These are phyloP conservation scores for Forbesichthys agassizii DNA, from an alignment of 2,113 vertebrate genomes.

Conservation along the genomic window DNA sequence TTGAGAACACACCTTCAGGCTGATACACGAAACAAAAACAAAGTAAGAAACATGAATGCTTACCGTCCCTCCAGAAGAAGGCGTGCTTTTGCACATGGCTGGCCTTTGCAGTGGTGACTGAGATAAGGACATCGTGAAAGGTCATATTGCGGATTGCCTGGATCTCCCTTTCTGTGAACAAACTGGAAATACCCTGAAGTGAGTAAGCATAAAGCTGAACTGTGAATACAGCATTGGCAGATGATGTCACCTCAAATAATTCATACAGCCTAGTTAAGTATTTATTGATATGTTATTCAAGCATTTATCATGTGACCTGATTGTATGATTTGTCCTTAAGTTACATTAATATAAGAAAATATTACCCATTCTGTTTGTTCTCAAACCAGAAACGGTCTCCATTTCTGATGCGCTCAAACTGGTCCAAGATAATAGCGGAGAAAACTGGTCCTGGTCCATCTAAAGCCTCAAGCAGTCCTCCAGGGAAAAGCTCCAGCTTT, in stretches of 20 bases:
- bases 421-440: constrained; percentile 81
- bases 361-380: constrained; percentile 88
- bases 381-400: constrained; percentile 98
- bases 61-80: constrained; percentile 85
- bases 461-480: constrained; percentile 81
- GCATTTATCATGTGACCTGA: too few species aligned
- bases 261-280: too few species aligned
- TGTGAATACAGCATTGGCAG: not conserved
- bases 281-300: not conserved
- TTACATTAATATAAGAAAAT: not conserved
- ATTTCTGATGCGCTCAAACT: constrained; percentile 90
- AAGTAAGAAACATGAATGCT: constrained; percentile 20
- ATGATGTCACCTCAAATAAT: not conserved
- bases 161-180: constrained; percentile 84
- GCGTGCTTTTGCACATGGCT: constrained; percentile 74
- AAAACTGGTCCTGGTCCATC: constrained; percentile 80
- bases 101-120: constrained; percentile 53
- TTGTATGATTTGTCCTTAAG: too few species aligned
- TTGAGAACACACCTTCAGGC: not conserved
- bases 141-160: constrained; percentile 74
- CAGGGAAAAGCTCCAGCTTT: constrained; percentile 85
- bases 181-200: constrained; percentile 61
- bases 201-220: not conserved
- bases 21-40: not conserved
- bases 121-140: constrained; percentile 76